A percentile compares a stretch with the other conserved stretches of the same genome.
Conservation (phyloP, 2,113 vertebrate genomes). For the Rattus norvegicus region DNA sequence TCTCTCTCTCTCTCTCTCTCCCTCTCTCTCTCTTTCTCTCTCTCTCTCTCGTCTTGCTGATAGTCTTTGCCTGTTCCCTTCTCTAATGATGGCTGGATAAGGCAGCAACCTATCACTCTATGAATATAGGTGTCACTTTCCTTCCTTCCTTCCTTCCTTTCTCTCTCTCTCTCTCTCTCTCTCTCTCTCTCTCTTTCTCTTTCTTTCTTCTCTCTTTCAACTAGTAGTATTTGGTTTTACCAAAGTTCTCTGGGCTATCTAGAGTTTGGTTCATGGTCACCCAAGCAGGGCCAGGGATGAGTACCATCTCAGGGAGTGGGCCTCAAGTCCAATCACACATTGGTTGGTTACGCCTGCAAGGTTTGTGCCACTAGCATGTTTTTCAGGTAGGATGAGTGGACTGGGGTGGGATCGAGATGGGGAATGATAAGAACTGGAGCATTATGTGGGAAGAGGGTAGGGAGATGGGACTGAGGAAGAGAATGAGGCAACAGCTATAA, state of each 20-base stretch:
- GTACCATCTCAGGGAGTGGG: neutral
- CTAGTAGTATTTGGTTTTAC: neutral
- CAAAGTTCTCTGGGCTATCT: neutral
- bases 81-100: neutral
- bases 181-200: neutral
- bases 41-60: neutral
- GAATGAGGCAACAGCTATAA: neutral
- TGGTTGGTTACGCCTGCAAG: neutral
- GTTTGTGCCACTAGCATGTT: neutral
- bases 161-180: neutral
- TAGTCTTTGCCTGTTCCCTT: neutral
- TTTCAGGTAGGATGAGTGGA: neutral
- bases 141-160: no score
- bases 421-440: neutral
- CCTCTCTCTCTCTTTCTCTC: neutral
- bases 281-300: neutral
- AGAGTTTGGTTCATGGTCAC: neutral
- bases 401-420: neutral
- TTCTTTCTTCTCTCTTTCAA: neutral
- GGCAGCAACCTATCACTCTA: neutral
- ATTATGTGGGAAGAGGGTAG: neutral
- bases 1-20: neutral
- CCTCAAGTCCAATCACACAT: neutral
- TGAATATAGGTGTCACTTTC: neutral
- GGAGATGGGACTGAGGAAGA: neutral